Conservation (phyloP, 2,888 invertebrate species). For the Polyploca ridens region DNA sequence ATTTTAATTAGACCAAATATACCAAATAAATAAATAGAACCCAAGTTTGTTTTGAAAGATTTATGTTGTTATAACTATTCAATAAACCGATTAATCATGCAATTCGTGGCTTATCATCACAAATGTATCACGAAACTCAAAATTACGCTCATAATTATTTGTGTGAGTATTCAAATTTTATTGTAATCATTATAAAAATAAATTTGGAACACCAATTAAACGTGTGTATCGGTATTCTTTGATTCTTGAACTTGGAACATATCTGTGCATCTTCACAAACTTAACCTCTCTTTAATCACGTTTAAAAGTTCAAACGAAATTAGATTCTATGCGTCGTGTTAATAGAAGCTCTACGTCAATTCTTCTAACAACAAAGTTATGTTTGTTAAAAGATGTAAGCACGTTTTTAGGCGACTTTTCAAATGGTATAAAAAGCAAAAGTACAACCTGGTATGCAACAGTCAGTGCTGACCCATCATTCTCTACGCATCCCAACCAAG, state of each 20-base stretch:
- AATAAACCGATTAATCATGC: background rate
- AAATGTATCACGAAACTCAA: slow-evolving; percentile 4
- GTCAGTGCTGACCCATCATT: slow-evolving; percentile 61
- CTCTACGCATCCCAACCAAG: slow-evolving; percentile 48
- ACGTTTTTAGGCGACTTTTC: slow-evolving; percentile 74
- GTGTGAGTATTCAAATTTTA: slow-evolving; percentile 22
- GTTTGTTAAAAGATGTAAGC: slow-evolving; percentile 52
- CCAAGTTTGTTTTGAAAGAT: background rate
- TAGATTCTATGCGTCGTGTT: slow-evolving; percentile 24
- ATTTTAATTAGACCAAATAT: too few species aligned
- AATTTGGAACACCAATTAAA: slow-evolving; percentile 53
- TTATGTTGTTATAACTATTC: background rate
- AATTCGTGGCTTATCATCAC: background rate
- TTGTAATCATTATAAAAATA: slow-evolving; percentile 38
- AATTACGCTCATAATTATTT: background rate
- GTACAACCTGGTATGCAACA: slow-evolving; percentile 55
- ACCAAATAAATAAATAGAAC: too few species aligned
- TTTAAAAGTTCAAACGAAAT: slow-evolving; percentile 13
- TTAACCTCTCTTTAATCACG: slow-evolving; percentile 19
- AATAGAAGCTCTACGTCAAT: slow-evolving; percentile 24
- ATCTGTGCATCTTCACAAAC: slow-evolving; percentile 54
- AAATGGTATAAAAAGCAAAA: slow-evolving; percentile 75
- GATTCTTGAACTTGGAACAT: slow-evolving; percentile 60
- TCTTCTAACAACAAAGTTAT: slow-evolving; percentile 33
- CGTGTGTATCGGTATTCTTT: slow-evolving; percentile 38